phyloP scores from a whole-genome alignment of 2,888 invertebrate species.

The Stenodera caucasica region DNA sequence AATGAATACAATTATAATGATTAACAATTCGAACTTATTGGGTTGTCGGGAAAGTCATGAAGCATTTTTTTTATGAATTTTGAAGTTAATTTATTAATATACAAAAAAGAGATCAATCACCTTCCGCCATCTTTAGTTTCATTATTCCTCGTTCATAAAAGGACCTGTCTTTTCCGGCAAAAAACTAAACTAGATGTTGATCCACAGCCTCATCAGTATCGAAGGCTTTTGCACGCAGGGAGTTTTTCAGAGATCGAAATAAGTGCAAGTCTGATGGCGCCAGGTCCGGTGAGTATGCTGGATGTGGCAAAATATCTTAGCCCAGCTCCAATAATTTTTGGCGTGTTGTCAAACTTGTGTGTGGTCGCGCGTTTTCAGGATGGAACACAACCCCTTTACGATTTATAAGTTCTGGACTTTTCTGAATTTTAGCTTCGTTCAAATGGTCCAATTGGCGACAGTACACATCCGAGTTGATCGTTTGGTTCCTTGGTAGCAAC shows the following conservation, averaged over 20 bases:
- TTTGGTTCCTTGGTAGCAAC: background rate
- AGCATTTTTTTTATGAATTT: too few relatives aligned
- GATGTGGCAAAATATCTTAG: background rate
- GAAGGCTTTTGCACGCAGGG: background rate
- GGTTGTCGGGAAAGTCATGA: too few relatives aligned
- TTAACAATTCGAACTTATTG: too few relatives aligned
- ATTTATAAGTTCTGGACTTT: background rate
- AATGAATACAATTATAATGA: too few relatives aligned
- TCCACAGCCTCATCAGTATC: background rate
- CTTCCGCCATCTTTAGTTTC: too few relatives aligned
- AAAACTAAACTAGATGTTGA: too few relatives aligned
- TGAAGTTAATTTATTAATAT: too few relatives aligned
- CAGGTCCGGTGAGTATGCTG: constrained; percentile 5
- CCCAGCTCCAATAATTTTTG: background rate
- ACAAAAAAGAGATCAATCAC: too few relatives aligned
- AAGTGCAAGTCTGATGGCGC: background rate
- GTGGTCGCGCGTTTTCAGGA: background rate
- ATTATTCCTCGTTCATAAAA: too few relatives aligned
- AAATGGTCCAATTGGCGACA: background rate
- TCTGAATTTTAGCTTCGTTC: background rate
- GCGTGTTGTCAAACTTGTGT: background rate
- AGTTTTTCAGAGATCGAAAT: background rate
- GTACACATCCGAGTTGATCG: background rate
- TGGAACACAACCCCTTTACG: background rate
- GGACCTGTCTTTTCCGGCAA: too few relatives aligned